phyloP scores from a whole-genome alignment of 1,140 invertebrate species.

The Pseudomyrmex gracilis region DNA sequence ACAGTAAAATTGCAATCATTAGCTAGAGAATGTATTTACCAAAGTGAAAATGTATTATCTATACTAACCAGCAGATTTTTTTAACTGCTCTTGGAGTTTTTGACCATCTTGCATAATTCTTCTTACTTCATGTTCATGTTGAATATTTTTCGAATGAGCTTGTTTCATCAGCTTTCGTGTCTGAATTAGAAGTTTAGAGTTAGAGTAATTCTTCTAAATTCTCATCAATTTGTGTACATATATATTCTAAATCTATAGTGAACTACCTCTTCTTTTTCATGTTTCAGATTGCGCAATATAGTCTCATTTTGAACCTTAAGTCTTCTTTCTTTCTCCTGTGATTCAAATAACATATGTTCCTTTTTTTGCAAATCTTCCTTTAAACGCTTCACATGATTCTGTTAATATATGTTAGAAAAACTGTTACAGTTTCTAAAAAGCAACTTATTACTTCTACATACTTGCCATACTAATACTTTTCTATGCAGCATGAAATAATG shows the following conservation, averaged over 20 bases:
- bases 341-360: constrained; percentile 57
- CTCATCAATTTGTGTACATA: not conserved
- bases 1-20: too few relatives aligned
- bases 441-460: not conserved
- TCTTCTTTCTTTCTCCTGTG: constrained; percentile 71
- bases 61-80: constrained; percentile 70
- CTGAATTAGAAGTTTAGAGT: constrained; percentile 49
- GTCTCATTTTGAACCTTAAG: constrained; percentile 65
- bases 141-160: constrained; percentile 73
- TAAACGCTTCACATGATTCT: constrained; percentile 74
- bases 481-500: constrained; percentile 55
- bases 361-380: constrained; percentile 71
- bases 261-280: constrained; percentile 72
- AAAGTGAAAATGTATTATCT: not conserved
- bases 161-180: constrained; percentile 73
- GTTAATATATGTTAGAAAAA: not conserved
- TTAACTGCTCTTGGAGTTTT: constrained; percentile 73
- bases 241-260: constrained; percentile 13
- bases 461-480: constrained; percentile 52
- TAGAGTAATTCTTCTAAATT: not conserved
- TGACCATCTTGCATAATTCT: constrained; percentile 68
- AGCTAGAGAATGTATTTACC: too few relatives aligned
- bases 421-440: not conserved
- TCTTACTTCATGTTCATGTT: constrained; percentile 74
- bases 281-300: constrained; percentile 67